A percentile compares a stretch with the other conserved stretches of the same genome.
phyloP scores from a whole-genome alignment of 1,140 invertebrate genomes.

The Orchestia grillus region DNA sequence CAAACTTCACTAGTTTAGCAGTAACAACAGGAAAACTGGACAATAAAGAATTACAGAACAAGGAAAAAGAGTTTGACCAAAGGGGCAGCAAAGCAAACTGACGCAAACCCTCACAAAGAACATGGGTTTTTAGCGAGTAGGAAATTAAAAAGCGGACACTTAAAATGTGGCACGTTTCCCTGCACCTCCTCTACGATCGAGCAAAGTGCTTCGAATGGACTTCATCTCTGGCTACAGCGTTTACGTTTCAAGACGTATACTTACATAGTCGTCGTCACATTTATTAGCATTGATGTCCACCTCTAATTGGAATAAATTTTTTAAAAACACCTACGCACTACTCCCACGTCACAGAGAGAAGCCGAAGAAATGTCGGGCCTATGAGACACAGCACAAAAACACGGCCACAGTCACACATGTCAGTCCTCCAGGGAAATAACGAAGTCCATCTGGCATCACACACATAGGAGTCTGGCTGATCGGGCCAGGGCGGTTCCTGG shows the following conservation, averaged over 20 bases:
- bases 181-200: neutral
- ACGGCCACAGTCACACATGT: neutral
- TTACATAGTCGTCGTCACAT: neutral
- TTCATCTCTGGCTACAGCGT: neutral
- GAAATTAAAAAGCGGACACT: neutral
- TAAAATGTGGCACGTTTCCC: neutral
- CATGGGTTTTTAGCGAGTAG: neutral
- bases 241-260: neutral
- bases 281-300: neutral
- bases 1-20: neutral
- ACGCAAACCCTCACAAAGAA: neutral
- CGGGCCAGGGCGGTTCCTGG: too few species aligned
- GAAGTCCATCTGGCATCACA: neutral
- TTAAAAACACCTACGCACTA: neutral
- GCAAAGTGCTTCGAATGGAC: neutral
- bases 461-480: neutral
- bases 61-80: neutral
- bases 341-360: neutral
- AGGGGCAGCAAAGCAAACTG: neutral
- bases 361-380: neutral
- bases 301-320: neutral
- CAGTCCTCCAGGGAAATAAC: neutral
- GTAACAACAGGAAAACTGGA: neutral
- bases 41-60: neutral
- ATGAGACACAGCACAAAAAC: too few species aligned